Evolutionary conservation across 2,888 invertebrate genomes (phyloP), one percentile per base, ranked within the genome.

Genomic region (Aleiodes leptofemur): DNA sequence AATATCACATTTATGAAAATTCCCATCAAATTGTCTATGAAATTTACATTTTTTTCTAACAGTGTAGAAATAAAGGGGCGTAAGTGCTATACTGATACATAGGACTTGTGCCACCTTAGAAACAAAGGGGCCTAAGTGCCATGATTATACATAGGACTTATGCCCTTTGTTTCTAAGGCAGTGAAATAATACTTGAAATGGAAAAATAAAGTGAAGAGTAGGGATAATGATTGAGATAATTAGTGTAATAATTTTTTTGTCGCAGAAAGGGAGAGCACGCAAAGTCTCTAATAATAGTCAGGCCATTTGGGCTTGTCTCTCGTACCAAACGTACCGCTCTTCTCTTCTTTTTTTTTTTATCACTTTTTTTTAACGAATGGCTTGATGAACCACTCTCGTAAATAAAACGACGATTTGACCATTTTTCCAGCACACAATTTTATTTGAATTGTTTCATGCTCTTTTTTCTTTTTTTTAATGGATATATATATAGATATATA

Each of bases 231-330:
- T 82, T 83, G 83, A 83, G 83, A 84, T 85, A 86, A 86, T 86
- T 85, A 84, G 85, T 77, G 81, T 83, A 86, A 86, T 84, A 81
- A 86, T 84, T 85, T 81, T 23, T 78, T 80, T 72, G 74, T 76
- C 56, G 79, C 80, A 50, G 75, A 74, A 81, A 77, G 78, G 77
- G 68, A 74, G 77, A 81, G 83, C 86, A 82, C 85, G 86, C 86
- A 82, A 86, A 81, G 84, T 81, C 82, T 77, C 79, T 83, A 80
- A 83, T 82, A 82, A 81, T 78, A 79, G 9, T 59, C 59, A 56
- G 72, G 59, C 23, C 11, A 71, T 71, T 59, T 57, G 43, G 55
- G 13, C 38, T 43, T 56, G 34, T 69, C 29, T 69, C 16, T 53
- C 4, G 16, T 13, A 16, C 53, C n/a, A 34, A 53, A 69, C 31